These are phyloP conservation scores for Papilio elwesi DNA, from an alignment of 2,888 invertebrate species.

Conservation along the genomic window DNA sequence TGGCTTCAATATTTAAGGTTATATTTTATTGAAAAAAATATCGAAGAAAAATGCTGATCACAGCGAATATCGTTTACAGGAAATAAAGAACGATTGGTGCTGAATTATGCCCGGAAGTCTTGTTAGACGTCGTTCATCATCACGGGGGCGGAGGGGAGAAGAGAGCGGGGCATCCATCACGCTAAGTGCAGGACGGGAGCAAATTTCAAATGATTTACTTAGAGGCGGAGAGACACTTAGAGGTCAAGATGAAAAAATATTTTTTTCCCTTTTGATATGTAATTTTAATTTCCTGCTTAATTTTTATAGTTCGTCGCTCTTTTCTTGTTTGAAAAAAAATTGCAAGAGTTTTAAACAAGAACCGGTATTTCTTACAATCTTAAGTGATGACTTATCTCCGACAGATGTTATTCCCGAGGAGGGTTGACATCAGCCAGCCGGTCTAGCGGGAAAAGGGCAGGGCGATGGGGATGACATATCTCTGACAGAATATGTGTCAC, in stretches of 20 bases:
- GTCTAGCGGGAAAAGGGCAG: no score
- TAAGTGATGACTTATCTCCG: no score
- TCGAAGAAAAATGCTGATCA: conserved; percentile 9
- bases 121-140: conserved; percentile 64
- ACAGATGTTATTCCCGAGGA: no score
- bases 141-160: conserved; percentile 50
- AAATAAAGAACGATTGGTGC: conserved; percentile 48
- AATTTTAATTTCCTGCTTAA: conserved; percentile 47
- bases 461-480: no score
- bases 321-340: neutral
- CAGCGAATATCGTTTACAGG: conserved; percentile 17
- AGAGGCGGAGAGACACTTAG: conserved; percentile 51
- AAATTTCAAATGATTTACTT: conserved; percentile 66
- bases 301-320: neutral
- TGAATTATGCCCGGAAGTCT: conserved; percentile 51
- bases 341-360: no score
- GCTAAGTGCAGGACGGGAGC: conserved; percentile 60
- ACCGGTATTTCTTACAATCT: no score
- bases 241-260: conserved; percentile 49
- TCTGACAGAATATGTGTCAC: no score
- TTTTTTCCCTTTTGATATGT: conserved; percentile 57
- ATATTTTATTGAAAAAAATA: neutral
- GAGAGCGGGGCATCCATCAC: conserved; percentile 65
- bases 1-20: neutral
- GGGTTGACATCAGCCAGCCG: no score